phyloP scores from a whole-genome alignment of 2,113 vertebrate species.

The Dryoscopus gambensis region DNA sequence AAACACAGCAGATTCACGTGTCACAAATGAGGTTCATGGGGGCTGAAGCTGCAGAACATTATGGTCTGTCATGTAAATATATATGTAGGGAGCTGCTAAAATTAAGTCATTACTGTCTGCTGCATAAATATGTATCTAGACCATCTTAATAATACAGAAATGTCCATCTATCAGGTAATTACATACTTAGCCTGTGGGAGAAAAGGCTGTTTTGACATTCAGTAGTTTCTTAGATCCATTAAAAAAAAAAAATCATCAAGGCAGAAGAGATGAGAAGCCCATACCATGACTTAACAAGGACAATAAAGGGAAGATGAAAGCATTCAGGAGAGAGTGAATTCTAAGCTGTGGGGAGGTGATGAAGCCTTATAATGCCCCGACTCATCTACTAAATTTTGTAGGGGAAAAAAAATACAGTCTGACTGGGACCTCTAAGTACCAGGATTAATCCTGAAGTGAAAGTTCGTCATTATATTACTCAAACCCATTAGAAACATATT shows the following conservation, averaged over 20 bases:
- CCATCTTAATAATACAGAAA: conserved; percentile 34
- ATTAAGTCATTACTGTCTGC: conserved; percentile 52
- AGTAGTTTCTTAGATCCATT: neutral
- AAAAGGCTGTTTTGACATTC: conserved; percentile 6
- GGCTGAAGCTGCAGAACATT: conserved; percentile 46
- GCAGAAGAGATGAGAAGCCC: neutral
- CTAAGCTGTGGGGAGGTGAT: neutral
- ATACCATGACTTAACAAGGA: neutral
- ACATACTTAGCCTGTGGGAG: neutral
- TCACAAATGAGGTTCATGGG: conserved; percentile 32
- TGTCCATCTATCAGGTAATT: conserved; percentile 15
- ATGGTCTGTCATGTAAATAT: conserved; percentile 54
- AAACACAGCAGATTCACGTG: neutral
- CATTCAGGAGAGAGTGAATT: neutral
- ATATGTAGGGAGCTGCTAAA: conserved; percentile 49
- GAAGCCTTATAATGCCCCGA: conserved; percentile 9
- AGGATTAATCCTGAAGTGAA: conserved; percentile 52
- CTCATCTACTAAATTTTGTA: conserved; percentile 28
- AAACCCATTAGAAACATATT: conserved; percentile 50
- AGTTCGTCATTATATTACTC: conserved; percentile 16
- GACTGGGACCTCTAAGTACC: conserved; percentile 9
- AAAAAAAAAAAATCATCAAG: neutral
- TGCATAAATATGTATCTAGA: conserved; percentile 44
- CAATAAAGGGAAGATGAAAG: neutral
- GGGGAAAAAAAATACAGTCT: neutral